phyloP scores from a whole-genome alignment of 1,140 invertebrate species.

The Apis florea region DNA sequence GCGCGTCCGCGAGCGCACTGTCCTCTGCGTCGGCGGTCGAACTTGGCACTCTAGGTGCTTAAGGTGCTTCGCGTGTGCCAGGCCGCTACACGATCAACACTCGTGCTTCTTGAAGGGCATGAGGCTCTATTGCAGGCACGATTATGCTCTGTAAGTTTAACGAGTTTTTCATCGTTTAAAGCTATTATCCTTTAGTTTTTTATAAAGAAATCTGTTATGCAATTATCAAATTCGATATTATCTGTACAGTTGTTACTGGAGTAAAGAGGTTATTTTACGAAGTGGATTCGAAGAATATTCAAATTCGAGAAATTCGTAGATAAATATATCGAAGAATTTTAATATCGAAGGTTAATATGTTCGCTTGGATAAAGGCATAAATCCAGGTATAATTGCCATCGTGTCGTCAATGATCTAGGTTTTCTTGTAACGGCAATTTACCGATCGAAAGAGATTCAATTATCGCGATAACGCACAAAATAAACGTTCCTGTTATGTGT shows the following conservation, averaged over 20 bases:
- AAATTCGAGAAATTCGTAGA: too few relatives aligned
- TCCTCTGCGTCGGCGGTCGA: constrained; percentile 78
- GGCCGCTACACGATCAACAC: constrained; percentile 77
- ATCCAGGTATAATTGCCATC: constrained; percentile 29
- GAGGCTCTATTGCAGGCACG: constrained; percentile 78
- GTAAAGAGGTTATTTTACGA: too few relatives aligned
- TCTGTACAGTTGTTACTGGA: too few relatives aligned
- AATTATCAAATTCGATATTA: too few relatives aligned
- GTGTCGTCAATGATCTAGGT: constrained; percentile 18
- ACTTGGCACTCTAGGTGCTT: constrained; percentile 79
- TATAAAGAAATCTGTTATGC: too few relatives aligned
- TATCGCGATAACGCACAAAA: constrained; percentile 29
- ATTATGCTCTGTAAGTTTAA: constrained; percentile 77
- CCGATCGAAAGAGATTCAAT: constrained; percentile 39
- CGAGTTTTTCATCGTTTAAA: not conserved
- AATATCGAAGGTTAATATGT: not conserved
- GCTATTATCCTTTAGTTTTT: too few relatives aligned
- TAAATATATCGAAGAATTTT: constrained; percentile 1
- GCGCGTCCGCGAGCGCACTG: constrained; percentile 76
- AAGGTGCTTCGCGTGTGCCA: constrained; percentile 77
- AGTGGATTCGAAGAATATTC: too few relatives aligned
- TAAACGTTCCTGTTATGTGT: not conserved
- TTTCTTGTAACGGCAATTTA: constrained; percentile 15
- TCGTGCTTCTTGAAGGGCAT: constrained; percentile 78
- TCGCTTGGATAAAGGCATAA: constrained; percentile 23